These are phyloP conservation scores for Lasioglossum morio DNA, from an alignment of 2,888 invertebrate genomes.

Conservation along the genomic window DNA sequence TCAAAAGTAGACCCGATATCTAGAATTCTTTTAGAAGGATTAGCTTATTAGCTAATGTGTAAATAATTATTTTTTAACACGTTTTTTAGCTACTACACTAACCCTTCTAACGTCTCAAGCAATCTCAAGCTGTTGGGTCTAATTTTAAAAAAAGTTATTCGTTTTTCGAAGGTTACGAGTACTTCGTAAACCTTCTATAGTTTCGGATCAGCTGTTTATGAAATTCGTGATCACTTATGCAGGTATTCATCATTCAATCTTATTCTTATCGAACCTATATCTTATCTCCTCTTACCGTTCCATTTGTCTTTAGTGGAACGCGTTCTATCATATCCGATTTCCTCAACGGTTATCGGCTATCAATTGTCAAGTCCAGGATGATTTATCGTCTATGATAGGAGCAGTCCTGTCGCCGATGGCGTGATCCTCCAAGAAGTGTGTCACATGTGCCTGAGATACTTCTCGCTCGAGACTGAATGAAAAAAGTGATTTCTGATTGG, in stretches of 20 bases:
- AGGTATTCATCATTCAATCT: not conserved
- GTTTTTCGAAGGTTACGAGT: no score
- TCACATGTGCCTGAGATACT: conserved; percentile 35
- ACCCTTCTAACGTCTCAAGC: no score
- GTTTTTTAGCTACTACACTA: no score
- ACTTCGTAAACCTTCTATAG: no score
- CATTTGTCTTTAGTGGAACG: not conserved
- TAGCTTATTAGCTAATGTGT: no score
- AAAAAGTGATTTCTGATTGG: conserved; percentile 18
- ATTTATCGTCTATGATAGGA: conserved; percentile 14
- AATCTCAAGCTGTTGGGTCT: no score
- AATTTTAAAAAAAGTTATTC: no score
- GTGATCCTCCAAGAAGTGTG: conserved; percentile 47
- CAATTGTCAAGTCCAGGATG: conserved; percentile 22
- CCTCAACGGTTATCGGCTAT: conserved; percentile 9
- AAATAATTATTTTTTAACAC: no score
- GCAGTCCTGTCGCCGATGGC: conserved; percentile 16
- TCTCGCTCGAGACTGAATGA: conserved; percentile 6
- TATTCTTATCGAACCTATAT: not conserved
- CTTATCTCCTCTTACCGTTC: not conserved
- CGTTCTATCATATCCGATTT: not conserved
- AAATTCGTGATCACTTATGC: not conserved
- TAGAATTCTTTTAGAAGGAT: no score
- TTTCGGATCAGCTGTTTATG: not conserved
- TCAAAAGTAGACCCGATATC: no score